phyloP scores from a whole-genome alignment of 2,797 vertebrate species.

The Macroramphosus scolopax region DNA sequence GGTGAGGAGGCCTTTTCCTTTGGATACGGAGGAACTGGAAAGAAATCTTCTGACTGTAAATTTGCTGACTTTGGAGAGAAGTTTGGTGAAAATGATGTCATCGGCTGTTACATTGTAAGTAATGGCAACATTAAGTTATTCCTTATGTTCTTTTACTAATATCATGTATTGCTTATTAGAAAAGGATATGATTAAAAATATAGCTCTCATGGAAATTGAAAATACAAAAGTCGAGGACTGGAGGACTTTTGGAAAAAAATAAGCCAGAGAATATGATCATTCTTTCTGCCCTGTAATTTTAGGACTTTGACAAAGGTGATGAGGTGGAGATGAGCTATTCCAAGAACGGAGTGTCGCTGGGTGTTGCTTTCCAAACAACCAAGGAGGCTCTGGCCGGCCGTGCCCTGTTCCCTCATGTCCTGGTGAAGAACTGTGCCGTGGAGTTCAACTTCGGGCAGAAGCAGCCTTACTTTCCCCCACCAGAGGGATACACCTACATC shows the following conservation, averaged over 20 bases:
- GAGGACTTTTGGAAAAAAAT: too few species aligned
- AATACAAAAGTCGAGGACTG: too few species aligned
- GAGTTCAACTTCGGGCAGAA: constrained; percentile 94
- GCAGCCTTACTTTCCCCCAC: constrained; percentile 77
- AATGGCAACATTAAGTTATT: neutral
- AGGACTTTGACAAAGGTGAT: constrained; percentile 87
- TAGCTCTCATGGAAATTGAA: too few species aligned
- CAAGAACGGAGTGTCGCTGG: constrained; percentile 87
- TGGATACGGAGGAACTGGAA: constrained; percentile 93
- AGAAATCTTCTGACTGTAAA: constrained; percentile 88
- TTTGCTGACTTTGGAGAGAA: constrained; percentile 90
- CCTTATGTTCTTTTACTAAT: too few species aligned
- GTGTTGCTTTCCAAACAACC: constrained; percentile 80
- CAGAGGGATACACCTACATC: constrained; percentile 87
- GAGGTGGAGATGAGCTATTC: constrained; percentile 85
- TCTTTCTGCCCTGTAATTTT: neutral
- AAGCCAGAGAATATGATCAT: too few species aligned
- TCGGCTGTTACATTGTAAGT: constrained; percentile 90
- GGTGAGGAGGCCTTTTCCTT: constrained; percentile 91
- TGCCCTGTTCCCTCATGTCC: constrained; percentile 87
- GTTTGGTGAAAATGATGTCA: constrained; percentile 91
- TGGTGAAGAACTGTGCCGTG: constrained; percentile 91
- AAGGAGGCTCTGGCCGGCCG: constrained; percentile 80
- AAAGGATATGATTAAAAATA: too few species aligned
- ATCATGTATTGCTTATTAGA: too few species aligned